phyloP scores from a whole-genome alignment of 2,113 vertebrate species.

The Nycticebus coucang region DNA sequence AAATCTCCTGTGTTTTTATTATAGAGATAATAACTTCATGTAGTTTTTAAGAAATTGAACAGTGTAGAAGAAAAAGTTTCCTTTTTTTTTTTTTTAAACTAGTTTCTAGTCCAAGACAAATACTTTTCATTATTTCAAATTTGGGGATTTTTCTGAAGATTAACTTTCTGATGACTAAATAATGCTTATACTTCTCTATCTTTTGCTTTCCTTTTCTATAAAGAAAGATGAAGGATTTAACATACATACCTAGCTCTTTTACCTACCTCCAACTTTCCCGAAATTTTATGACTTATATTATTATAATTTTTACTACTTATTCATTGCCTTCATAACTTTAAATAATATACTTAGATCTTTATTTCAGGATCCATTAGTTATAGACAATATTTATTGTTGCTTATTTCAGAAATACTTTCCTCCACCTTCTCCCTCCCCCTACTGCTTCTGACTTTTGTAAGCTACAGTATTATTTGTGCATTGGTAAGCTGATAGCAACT shows the following conservation, averaged over 20 bases:
- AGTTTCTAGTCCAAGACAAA: background rate
- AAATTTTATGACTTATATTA: slow-evolving; percentile 6
- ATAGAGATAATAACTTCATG: background rate
- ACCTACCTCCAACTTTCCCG: background rate
- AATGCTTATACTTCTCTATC: background rate
- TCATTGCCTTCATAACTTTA: slow-evolving; percentile 24
- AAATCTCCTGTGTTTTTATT: background rate
- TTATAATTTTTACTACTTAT: background rate
- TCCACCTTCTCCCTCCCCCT: background rate
- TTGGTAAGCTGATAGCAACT: background rate
- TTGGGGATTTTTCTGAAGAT: background rate
- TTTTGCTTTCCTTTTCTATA: background rate
- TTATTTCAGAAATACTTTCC: background rate
- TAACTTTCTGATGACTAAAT: background rate
- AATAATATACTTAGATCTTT: background rate
- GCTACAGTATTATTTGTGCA: background rate
- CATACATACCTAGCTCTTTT: slow-evolving; percentile 9
- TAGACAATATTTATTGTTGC: background rate
- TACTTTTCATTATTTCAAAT: background rate
- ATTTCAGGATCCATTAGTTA: background rate
- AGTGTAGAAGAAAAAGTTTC: background rate
- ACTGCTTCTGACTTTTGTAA: background rate
- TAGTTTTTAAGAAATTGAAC: background rate
- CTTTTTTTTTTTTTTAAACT: background rate
- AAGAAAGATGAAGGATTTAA: background rate